Evolutionary conservation across 2,888 invertebrate genomes (phyloP).

Genomic region (Cheilosia variabilis): DNA sequence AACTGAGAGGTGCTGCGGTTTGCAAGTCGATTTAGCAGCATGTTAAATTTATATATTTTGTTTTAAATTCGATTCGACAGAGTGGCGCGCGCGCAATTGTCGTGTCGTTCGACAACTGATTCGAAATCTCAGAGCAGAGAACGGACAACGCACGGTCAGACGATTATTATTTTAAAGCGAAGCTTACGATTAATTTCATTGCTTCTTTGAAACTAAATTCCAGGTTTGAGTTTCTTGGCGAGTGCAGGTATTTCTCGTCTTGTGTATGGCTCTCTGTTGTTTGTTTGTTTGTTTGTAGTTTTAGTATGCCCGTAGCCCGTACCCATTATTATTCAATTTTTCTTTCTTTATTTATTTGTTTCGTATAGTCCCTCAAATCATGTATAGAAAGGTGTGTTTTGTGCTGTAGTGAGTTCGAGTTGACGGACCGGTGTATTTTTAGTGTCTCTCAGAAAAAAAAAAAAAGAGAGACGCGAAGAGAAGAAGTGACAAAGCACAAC

Average conservation of each 20-base stretch:
- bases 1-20: neutral
- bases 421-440: constrained; percentile 44
- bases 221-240: constrained; percentile 58
- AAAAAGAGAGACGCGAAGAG: neutral
- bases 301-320: constrained; percentile 7
- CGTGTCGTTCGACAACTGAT: constrained; percentile 64
- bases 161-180: constrained; percentile 60
- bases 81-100: constrained; percentile 52
- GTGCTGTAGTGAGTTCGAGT: constrained; percentile 30
- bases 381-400: constrained; percentile 59
- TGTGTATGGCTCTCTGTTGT: constrained; percentile 54
- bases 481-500: constrained; percentile 40
- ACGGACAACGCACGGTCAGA: constrained; percentile 61
- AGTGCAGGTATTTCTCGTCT: constrained; percentile 55
- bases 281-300: constrained; percentile 52
- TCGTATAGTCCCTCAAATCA: constrained; percentile 55
- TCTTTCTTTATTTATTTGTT: constrained; percentile 18
- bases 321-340: constrained; percentile 63
- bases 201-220: constrained; percentile 75
- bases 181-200: constrained; percentile 76
- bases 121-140: constrained; percentile 39
- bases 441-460: neutral
- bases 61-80: constrained; percentile 46
- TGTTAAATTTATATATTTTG: constrained; percentile 8
- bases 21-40: neutral